Conservation (phyloP, 92 coral and sea anemone genomes). For the Nematostella vectensis region DNA sequence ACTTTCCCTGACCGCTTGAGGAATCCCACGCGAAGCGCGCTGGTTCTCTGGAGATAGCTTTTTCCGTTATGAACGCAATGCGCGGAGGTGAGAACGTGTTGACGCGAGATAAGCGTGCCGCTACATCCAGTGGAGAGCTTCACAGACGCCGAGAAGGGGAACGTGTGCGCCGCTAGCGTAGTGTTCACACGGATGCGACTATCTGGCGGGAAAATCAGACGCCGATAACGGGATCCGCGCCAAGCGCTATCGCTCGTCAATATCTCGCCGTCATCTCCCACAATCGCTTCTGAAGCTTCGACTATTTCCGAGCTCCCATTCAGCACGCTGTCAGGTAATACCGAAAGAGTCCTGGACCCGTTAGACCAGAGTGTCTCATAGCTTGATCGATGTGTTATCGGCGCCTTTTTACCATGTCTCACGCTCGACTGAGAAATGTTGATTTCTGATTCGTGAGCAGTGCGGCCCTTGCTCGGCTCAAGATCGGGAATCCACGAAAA, state of each 20-base stretch:
- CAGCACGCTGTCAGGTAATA: neutral
- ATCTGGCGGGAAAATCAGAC: conserved; percentile 46
- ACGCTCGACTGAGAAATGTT: no score
- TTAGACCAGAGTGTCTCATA: conserved; percentile 31
- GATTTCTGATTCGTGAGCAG: no score
- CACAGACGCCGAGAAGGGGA: conserved; percentile 74
- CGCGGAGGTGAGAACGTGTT: conserved; percentile 85
- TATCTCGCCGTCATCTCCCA: neutral
- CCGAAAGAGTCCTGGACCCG: conserved; percentile 11
- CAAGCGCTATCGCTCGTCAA: no score
- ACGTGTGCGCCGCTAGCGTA: conserved; percentile 32
- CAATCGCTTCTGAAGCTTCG: no score
- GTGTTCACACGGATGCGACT: conserved; percentile 31
- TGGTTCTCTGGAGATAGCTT: conserved; percentile 24
- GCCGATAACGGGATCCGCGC: conserved; percentile 10
- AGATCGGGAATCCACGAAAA: no score
- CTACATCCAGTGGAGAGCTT: conserved; percentile 73
- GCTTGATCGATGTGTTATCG: no score
- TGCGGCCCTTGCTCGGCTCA: no score
- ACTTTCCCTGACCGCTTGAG: conserved; percentile 40
- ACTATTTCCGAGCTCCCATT: neutral
- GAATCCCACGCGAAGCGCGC: conserved; percentile 57
- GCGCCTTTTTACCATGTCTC: no score
- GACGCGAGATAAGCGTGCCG: conserved; percentile 64
- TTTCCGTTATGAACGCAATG: conserved; percentile 84